phyloP scores from a whole-genome alignment of 1,140 invertebrate species.

The Sarcophaga peregrina region DNA sequence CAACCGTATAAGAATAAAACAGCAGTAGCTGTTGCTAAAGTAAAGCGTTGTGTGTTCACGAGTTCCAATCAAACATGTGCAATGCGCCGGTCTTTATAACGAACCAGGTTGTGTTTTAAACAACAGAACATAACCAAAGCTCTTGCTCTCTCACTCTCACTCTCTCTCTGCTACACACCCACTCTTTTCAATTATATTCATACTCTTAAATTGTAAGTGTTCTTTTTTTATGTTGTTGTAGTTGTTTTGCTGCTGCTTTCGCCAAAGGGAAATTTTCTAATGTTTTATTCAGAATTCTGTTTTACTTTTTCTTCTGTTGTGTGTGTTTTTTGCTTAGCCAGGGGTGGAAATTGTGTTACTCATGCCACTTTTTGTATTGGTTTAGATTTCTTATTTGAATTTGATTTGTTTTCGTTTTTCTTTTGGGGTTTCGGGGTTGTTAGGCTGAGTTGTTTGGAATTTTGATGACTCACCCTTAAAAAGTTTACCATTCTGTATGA shows the following conservation, averaged over 20 bases:
- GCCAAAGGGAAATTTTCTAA: not conserved
- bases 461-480: conserved; percentile 16
- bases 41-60: not conserved
- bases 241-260: too few relatives aligned
- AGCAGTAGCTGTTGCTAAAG: not conserved
- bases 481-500: not conserved
- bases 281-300: too few relatives aligned
- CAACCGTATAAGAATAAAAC: not conserved
- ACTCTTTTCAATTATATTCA: too few relatives aligned
- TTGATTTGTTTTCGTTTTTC: not conserved
- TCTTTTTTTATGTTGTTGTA: not conserved
- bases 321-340: not conserved
- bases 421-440: not conserved
- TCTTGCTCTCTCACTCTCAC: not conserved
- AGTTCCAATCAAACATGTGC: conserved; percentile 10
- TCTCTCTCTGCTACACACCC: too few relatives aligned
- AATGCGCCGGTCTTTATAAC: conserved; percentile 13
- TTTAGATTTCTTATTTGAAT: not conserved
- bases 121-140: not conserved
- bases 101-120: not conserved
- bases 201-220: too few relatives aligned
- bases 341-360: not conserved
- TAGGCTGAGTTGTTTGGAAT: not conserved
- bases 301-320: too few relatives aligned
- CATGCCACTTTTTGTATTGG: not conserved